Evolutionary conservation across 2,888 invertebrate genomes (phyloP), one percentile per base, ranked within the genome.

Genomic region (Dusona sp.): DNA sequence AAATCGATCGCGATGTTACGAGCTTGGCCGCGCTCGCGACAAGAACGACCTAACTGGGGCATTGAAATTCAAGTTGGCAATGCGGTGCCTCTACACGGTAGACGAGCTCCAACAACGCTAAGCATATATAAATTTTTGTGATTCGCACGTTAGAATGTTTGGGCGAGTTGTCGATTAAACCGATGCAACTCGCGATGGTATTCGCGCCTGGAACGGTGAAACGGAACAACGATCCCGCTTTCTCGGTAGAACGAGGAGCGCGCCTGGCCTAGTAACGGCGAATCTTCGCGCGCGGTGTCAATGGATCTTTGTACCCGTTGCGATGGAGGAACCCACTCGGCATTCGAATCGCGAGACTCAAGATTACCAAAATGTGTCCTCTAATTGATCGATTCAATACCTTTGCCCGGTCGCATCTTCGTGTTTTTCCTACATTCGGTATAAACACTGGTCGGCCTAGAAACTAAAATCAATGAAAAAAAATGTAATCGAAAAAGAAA

Each of bases 201-300:
- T 67, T 67, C 67, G 67, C 67, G 38, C 67, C 33, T 67, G 42
- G 11, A 89, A 89, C 89, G 89, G 88, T 88, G 88, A 90, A 90
- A 90, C 89, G 89, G 89, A 89, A 90, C 88, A 82, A 57, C 7
- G 57, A 38, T 68, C 72, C 68, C 45, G 82, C 3, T 72, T n/a
- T 33, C 33, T 33, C 13, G 29, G 70, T 42, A 22, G 13, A 25
- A 6, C 9, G 16, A 70, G 25, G 8, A 45, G 51, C 45, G 89
- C 88, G 88, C 88, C 88, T 90, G 91, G 90, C 91, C 91, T 89
- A 91, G 89, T 92, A 91, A 92, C 92, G 91, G 91, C 91, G 90
- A 89, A 89, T 88, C 87, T 80, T 80, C 78, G 77, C 85, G 68
- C 82, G 72, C 85, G 77, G 85, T 89, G 89, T 89, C 89, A 86